These are phyloP conservation scores for Sphenopsis melanotis DNA, from an alignment of 2,797 vertebrate genomes.

Conservation along the genomic window DNA sequence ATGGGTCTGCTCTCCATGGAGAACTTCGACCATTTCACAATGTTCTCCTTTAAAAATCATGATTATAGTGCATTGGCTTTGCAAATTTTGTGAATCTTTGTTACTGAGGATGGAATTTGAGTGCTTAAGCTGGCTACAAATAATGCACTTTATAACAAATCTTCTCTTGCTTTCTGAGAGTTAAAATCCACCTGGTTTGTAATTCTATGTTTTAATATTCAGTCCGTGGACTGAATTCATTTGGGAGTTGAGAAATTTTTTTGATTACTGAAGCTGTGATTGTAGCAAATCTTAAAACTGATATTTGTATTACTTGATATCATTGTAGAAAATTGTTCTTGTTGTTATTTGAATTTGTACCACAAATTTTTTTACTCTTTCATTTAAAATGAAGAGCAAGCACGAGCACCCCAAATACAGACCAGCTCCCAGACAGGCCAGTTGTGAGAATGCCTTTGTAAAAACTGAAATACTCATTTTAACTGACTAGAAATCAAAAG, in stretches of 20 bases:
- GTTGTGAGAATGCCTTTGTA: neutral
- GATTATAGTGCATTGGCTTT: fast-evolving
- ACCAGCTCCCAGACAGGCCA: neutral
- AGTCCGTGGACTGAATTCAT: neutral
- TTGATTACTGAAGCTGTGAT: neutral
- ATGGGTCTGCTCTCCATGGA: neutral
- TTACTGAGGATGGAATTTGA: neutral
- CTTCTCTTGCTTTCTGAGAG: neutral
- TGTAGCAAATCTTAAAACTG: neutral
- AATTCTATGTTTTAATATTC: fast-evolving
- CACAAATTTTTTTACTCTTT: neutral
- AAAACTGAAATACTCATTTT: neutral
- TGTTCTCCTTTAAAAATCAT: neutral
- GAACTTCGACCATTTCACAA: neutral
- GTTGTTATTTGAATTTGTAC: neutral
- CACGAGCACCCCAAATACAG: neutral
- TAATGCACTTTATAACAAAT: neutral
- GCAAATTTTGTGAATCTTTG: neutral
- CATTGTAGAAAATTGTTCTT: neutral
- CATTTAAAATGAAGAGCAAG: neutral
- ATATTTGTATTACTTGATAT: neutral
- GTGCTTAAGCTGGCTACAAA: neutral
- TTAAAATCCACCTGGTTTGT: neutral
- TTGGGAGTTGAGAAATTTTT: neutral
- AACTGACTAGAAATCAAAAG: neutral